Percentiles rank a stretch among this genome's conserved stretches.
Evolutionary conservation across 2,113 vertebrate genomes (phyloP).

Genomic region (Eudorcas thomsonii): DNA sequence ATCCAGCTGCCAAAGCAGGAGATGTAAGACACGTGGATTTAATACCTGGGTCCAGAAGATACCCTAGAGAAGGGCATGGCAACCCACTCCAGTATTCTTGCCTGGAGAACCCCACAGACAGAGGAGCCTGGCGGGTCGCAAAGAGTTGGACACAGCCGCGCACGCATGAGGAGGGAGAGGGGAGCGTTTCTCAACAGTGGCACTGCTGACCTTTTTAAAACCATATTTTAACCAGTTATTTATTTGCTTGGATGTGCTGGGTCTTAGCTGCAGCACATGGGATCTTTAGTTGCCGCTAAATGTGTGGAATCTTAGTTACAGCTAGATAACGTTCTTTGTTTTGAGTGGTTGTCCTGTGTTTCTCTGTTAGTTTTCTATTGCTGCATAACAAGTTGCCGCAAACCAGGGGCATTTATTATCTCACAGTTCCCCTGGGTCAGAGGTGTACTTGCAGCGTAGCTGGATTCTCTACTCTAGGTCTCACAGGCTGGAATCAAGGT

Average conservation of each 20-base stretch:
- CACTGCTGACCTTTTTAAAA: background rate
- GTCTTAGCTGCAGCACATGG: background rate
- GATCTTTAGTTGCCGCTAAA: background rate
- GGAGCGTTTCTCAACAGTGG: background rate
- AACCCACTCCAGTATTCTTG: background rate
- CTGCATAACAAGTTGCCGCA: background rate
- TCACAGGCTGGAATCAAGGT: background rate
- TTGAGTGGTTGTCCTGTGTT: background rate
- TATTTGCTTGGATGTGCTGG: background rate
- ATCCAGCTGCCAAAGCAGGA: background rate
- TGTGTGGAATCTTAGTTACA: background rate
- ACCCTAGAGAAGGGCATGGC: background rate
- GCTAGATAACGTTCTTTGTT: background rate
- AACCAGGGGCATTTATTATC: background rate
- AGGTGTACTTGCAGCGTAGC: too few relatives aligned
- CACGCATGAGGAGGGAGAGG: accelerated
- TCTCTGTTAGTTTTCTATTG: background rate
- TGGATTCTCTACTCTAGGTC: background rate
- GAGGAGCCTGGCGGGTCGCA: background rate
- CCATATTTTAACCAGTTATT: background rate
- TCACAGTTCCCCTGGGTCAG: background rate
- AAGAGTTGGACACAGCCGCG: background rate
- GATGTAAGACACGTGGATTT: background rate
- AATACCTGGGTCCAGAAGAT: background rate
- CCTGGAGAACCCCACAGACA: background rate